Evolutionary conservation across 2,888 invertebrate species (phyloP).

Genomic region (Drosophila neonasuta): DNA sequence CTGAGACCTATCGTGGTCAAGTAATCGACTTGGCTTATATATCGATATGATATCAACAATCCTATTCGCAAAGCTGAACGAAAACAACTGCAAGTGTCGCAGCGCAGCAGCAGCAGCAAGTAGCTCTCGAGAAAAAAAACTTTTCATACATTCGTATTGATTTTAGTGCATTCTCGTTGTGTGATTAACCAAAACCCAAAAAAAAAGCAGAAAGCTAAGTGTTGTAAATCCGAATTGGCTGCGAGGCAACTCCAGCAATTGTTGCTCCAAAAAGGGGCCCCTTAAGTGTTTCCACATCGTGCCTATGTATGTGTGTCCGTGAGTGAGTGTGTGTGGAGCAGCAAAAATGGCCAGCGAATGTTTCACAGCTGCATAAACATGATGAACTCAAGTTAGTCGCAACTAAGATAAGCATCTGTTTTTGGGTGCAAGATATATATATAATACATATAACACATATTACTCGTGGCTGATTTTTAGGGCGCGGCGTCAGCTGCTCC

Average conservation of each 20-base stretch:
- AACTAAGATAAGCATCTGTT: conserved; percentile 47
- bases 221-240: conserved; percentile 7
- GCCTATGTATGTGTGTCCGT: conserved; percentile 34
- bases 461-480: conserved; percentile 31
- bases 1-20: conserved; percentile 13
- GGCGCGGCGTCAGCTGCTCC: conserved; percentile 54
- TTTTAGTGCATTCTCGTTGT: conserved; percentile 44
- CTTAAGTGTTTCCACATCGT: conserved; percentile 48
- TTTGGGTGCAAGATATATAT: conserved; percentile 21
- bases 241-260: conserved; percentile 39
- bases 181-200: conserved; percentile 19
- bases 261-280: conserved; percentile 38
- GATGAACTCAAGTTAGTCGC: conserved; percentile 47
- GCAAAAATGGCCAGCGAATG: conserved; percentile 53
- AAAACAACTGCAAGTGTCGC: conserved; percentile 55
- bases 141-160: conserved; percentile 45
- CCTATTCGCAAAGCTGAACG: conserved; percentile 42
- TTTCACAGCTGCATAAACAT: conserved; percentile 57
- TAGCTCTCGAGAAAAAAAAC: conserved; percentile 27
- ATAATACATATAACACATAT: conserved; percentile 26
- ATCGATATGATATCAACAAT: conserved; percentile 55
- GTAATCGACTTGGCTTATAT: conserved; percentile 11
- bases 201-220: conserved; percentile 13
- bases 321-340: conserved; percentile 40
- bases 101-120: conserved; percentile 45